phyloP scores from a whole-genome alignment of 2,113 vertebrate genomes.

The Micronycteris hirsuta region DNA sequence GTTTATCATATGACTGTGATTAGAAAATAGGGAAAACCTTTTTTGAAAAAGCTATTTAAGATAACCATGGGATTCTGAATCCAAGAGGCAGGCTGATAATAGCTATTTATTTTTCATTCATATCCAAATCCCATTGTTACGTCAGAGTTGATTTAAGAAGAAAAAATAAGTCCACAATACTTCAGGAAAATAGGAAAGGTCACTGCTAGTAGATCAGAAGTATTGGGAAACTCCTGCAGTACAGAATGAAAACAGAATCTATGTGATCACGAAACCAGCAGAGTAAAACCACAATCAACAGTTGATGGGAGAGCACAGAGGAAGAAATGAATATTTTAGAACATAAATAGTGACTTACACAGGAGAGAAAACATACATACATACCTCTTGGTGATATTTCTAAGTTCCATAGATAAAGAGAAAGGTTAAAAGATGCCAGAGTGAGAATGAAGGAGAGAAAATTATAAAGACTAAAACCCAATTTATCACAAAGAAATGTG shows the following conservation, averaged over 20 bases:
- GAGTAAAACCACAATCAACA: background rate
- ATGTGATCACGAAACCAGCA: background rate
- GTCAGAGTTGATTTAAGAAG: background rate
- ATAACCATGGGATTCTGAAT: background rate
- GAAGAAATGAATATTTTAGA: background rate
- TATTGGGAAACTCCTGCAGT: slow-evolving; percentile 8
- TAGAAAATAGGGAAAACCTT: background rate
- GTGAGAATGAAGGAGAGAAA: background rate
- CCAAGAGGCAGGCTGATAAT: background rate
- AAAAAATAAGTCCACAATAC: background rate
- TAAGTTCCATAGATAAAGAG: background rate
- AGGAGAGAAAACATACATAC: background rate
- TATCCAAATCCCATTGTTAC: background rate
- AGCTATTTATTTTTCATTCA: background rate
- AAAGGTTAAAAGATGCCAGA: background rate
- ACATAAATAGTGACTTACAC: background rate
- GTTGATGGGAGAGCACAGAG: background rate
- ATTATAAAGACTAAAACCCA: background rate
- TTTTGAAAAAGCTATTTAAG: background rate
- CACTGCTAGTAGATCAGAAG: background rate
- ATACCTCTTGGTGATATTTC: background rate
- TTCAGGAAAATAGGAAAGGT: background rate
- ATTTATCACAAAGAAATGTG: background rate
- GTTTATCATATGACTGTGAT: background rate
- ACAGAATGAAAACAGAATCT: background rate